phyloP scores from a whole-genome alignment of 2,113 vertebrate species.

The human region GRCh38 chr19:45986001-45986500 shows the following conservation, averaged over 20 bases:
- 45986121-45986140: neutral
- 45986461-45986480: neutral
- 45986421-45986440: neutral
- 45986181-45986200: neutral
- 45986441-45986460: neutral
- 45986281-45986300: rapidly evolving
- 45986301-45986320: neutral
- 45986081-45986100: neutral
- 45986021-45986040: no score
- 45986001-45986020: no score
- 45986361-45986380: neutral
- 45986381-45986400: neutral
- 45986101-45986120: neutral
- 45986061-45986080: neutral
- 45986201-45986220: neutral
- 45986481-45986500: no score
- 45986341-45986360: neutral
- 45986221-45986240: neutral
- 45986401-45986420: neutral
- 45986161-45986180: neutral
- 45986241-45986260: neutral
- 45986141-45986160: neutral
- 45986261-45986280: neutral
- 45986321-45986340: neutral
- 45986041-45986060: neutral